Evolutionary conservation across 2,113 vertebrate species (phyloP).

Genomic region (Galbula dea): DNA sequence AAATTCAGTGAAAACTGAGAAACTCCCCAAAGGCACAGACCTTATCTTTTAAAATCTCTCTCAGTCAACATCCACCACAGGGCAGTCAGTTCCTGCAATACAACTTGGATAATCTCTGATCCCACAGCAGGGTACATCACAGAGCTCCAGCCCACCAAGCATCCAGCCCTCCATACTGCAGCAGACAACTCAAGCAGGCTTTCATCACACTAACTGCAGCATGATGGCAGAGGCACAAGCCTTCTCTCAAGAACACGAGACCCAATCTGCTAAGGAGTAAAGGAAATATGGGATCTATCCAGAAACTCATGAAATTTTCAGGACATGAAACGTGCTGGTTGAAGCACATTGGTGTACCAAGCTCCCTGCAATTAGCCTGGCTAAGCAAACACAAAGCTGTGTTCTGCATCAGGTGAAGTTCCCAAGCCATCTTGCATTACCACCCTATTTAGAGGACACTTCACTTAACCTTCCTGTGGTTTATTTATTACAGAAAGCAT

Average conservation of each 20-base stretch:
- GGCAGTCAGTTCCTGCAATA: background rate
- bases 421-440: background rate
- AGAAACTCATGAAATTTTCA: background rate
- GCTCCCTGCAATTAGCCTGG: background rate
- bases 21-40: background rate
- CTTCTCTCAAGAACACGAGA: background rate
- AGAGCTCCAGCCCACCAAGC: background rate
- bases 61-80: background rate
- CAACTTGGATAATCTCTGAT: background rate
- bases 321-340: background rate
- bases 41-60: background rate
- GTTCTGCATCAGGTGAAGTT: background rate
- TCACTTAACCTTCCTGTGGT: background rate
- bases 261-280: background rate
- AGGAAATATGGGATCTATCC: background rate
- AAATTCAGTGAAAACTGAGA: background rate
- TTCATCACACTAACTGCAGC: background rate
- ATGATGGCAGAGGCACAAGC: fast-evolving
- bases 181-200: background rate
- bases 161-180: background rate
- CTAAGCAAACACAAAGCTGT: background rate
- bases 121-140: fast-evolving
- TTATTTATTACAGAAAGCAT: background rate
- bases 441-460: background rate
- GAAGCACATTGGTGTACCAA: background rate